phyloP scores from a whole-genome alignment of 2,113 vertebrate genomes.

The Alethe castanea region DNA sequence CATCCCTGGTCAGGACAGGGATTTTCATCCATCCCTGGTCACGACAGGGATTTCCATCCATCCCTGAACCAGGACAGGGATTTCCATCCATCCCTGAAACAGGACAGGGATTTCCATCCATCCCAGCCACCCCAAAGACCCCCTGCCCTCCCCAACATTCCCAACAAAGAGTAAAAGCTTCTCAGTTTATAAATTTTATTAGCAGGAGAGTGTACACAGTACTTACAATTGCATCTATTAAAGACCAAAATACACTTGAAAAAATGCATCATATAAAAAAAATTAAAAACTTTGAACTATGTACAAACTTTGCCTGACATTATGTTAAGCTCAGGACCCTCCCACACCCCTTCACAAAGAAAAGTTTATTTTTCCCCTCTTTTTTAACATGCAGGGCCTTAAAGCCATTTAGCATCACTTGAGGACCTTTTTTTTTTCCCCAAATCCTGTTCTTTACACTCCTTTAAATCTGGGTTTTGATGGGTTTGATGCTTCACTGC shows the following conservation, averaged over 20 bases:
- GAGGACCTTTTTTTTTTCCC: neutral
- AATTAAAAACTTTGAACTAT: conserved; percentile 69
- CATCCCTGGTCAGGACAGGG: neutral
- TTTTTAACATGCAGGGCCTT: conserved; percentile 45
- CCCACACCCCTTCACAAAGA: neutral
- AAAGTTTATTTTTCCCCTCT: neutral
- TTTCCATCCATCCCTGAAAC: neutral
- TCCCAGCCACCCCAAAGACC: neutral
- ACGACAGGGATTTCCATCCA: neutral
- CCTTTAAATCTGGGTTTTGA: neutral
- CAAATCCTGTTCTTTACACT: neutral
- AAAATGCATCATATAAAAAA: conserved; percentile 73
- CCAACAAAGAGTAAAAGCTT: neutral
- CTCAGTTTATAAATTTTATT: conserved; percentile 69
- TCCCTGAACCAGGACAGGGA: neutral
- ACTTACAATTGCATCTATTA: conserved; percentile 78
- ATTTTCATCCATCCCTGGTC: too few species aligned
- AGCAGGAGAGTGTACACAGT: conserved; percentile 74
- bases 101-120: neutral
- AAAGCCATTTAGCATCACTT: neutral
- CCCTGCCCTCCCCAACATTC: neutral
- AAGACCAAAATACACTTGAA: conserved; percentile 73
- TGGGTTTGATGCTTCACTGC: neutral
- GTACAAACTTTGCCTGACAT: conserved; percentile 57
- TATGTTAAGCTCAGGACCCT: neutral